Evolutionary conservation across 2,888 invertebrate genomes (phyloP), one percentile per base, ranked within the genome.

Genomic region (Creontiades dilutus): DNA sequence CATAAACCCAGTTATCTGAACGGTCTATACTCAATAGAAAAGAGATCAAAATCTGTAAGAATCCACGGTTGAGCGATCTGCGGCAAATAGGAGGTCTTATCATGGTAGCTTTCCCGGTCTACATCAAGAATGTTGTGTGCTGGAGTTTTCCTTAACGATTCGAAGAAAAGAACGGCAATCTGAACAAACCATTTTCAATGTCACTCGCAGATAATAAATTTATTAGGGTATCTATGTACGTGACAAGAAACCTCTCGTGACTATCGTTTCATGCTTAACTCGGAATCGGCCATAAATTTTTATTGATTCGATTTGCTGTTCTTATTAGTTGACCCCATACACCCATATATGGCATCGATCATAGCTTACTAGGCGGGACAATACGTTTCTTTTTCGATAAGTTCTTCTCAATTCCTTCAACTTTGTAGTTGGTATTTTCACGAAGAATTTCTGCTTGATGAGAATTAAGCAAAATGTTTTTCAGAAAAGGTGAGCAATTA

Each of bases 301-400:
- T 85, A 85, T 82, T 82, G 82, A 82, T 82, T 82, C 82, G 82
- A 82, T 82, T 78, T 82, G 19, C 19, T 19, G 82, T 52, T 12
- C 82, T 82, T 82, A 82, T 85, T 85, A 85, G 61, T 37, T 85
- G 85, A 61, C 85, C 85, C 55, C 23, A 57, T 12, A 12, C 57
- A 85, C 85, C 82, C 81, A 12, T 55, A n/a, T 57, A 52, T 2
- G 27, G 37, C 57, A 85, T 85, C 85, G 61, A 85, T 85, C 85
- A 85, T 19, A 14, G 47, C 46, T 80, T 61, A 37, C 61, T n/a
- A 23, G 13, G 27, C 37, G 61, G 16, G 82, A 19, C 19, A 52
- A 11, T 13, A 23, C 23, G 23, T 68, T 68, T 23, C 23, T 68
- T 23, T 23, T 68, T 68, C 68, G 3, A 0, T 23, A 13, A 68